Base-by-base conservation (phyloP, 2,888 invertebrate species). In the Druceiella hillmani region DNA sequence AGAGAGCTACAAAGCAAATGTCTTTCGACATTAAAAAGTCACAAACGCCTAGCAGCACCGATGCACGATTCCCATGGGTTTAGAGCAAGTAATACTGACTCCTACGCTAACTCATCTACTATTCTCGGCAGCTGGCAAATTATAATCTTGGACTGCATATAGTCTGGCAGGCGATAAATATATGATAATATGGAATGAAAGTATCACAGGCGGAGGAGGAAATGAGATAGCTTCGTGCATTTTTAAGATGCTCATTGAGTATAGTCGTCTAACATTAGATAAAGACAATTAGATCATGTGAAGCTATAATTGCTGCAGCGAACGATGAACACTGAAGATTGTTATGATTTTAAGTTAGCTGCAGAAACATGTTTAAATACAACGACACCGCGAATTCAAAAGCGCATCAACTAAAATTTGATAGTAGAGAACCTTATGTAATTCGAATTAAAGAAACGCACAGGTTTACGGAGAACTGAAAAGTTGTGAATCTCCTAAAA, bases 401-500 rank as follows among this genome's bases (percentile, higher is more conserved):
- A 30, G 30, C 30, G 17, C 31, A 31, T 31, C 17, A 17, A 13
- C 17, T 31, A 17, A 31, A 31, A 20, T 31, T 31, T 10, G 31
- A 31, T 31, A 31, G 31, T n/a, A n/a, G n/a, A n/a, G n/a, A n/a
- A n/a, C n/a, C 25, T 26, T 15, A 27, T 9, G 16, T 25, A 24
- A 34, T 34, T 25, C 26, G 34, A 34, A 25, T 34, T 13, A 26
- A 34, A 34, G 33, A 33, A 33, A 24, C 33, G 14, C 33, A 33
- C 24, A 33, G 33, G 24, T 33, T 33, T 25, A 13, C 12, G n/a
- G 16, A 30, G 12, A 4, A 16, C 9, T n/a, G 6, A 4, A 16
- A 16, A 6, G 1, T 6, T 17, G 10, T 9, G 31, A 7, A 20
- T 44, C 49, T 53, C 58, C 64, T 64, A 2, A 61, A 45, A 17